Conservation (phyloP, 2,113 vertebrate genomes). For the Maccullochella peelii region DNA sequence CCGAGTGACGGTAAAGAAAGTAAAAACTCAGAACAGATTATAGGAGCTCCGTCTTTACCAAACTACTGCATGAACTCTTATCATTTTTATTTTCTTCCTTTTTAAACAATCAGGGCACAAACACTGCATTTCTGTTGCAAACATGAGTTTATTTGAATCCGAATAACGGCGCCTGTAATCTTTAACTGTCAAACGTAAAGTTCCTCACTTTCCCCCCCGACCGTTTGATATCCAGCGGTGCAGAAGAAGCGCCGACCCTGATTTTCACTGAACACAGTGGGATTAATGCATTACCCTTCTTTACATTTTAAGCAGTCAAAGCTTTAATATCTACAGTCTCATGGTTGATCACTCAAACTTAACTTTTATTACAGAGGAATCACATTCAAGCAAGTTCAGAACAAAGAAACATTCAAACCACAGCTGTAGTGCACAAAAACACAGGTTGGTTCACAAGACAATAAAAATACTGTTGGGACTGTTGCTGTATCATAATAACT, state of each 20-base stretch:
- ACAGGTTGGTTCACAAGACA: constrained; percentile 11
- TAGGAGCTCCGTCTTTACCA: too few relatives aligned
- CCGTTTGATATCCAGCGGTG: not conserved
- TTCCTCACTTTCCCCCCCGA: not conserved
- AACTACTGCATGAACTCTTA: too few relatives aligned
- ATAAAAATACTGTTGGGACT: not conserved
- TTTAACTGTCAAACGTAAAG: not conserved
- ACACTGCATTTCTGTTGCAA: constrained; percentile 19
- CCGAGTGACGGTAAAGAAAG: too few relatives aligned
- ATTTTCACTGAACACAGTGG: not conserved
- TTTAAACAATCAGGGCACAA: not conserved
- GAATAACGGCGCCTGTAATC: not conserved
- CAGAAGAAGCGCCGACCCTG: constrained; percentile 1
- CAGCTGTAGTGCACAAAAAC: not conserved
- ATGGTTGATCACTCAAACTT: not conserved
- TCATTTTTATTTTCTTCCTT: too few relatives aligned
- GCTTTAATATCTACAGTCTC: not conserved
- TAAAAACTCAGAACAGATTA: too few relatives aligned
- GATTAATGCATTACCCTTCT: not conserved
- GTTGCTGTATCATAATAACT: not conserved
- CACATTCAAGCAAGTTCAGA: not conserved
- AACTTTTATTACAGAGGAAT: constrained; percentile 1
- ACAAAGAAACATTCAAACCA: constrained; percentile 20
- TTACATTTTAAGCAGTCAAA: not conserved
- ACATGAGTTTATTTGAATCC: constrained; percentile 61